Conservation (phyloP, 2,797 vertebrate species). For the Crenuchus spilurus region DNA sequence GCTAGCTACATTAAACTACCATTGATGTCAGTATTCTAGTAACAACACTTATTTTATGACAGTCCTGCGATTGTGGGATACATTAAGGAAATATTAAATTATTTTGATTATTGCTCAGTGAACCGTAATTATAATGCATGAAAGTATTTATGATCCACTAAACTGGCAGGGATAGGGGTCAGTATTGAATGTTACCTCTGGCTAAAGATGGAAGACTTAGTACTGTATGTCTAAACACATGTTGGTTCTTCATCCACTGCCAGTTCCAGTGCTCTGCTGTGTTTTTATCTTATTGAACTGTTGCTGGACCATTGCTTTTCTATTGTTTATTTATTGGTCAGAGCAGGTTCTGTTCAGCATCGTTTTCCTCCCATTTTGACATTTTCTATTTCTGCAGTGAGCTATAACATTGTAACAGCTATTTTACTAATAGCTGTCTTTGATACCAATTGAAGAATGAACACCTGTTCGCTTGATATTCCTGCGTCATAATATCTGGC, state of each 20-base stretch:
- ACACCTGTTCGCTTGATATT: conserved; percentile 20
- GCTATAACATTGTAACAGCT: conserved; percentile 17
- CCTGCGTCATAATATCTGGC: conserved; percentile 47
- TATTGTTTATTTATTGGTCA: conserved; percentile 56
- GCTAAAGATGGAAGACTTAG: conserved; percentile 43
- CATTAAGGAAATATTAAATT: conserved; percentile 70
- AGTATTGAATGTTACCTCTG: conserved; percentile 52
- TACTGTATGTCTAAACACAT: conserved; percentile 54
- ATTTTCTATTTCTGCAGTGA: background rate
- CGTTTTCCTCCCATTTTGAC: conserved; percentile 22
- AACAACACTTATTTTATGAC: conserved; percentile 50
- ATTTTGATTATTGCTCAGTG: conserved; percentile 76
- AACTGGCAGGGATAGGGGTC: conserved; percentile 53
- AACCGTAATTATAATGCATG: conserved; percentile 73
- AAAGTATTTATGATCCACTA: conserved; percentile 70
- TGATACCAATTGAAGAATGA: conserved; percentile 21
- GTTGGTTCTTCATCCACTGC: conserved; percentile 35
- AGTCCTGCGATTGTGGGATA: conserved; percentile 48
- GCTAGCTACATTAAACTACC: conserved; percentile 37
- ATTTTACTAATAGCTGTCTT: too few species aligned
- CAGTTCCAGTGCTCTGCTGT: conserved; percentile 33
- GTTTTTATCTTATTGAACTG: conserved; percentile 39
- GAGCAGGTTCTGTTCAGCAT: conserved; percentile 33
- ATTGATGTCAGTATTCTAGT: conserved; percentile 44
- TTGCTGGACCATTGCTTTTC: conserved; percentile 33